Evolutionary conservation across 1,140 invertebrate species (phyloP), one percentile per base, ranked within the genome.

Genomic region (Drosophila guanche): DNA sequence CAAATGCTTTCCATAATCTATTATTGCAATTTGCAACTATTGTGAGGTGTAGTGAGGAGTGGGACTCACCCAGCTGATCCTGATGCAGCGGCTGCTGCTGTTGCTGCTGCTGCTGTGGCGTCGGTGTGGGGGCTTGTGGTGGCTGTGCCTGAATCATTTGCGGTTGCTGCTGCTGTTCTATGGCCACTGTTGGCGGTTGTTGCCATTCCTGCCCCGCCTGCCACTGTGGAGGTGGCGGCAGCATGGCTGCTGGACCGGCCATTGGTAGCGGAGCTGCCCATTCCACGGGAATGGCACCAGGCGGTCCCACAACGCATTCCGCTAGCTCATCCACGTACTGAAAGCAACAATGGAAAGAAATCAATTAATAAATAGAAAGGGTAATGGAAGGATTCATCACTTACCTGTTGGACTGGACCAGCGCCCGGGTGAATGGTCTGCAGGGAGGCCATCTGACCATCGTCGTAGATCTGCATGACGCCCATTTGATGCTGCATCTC

Each of bases 401-500:
- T 66, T 5, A 85, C 81, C 77, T 86, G 89, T 55, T 62, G 62
- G 41, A 85, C 43, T 6, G 60, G 53, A n/a, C 48, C 83, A 14
- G 67, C 62, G 33, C 63, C 79, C 25, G 83, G 76, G 68, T 90
- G 90, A 46, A 90, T 80, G 1, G 67, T 61, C 58, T 84, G 83
- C n/a, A 90, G 65, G 7, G 81, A 61, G 12, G 76, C 71, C 51
- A 89, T 52, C 52, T 91, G 89, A 5, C 67, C 70, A 51, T 90
- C 86, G 40, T 90, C 90, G 23, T 83, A 91, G 27, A 91, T 89
- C 55, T 91, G 90, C 83, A 91, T 79, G 29, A 91, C 81, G 29
- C 84, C 68, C 90, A 91, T 89, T 56, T 90, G 90, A 29, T 91
- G 90, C 54, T 90, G 86, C 42, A 90, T 76, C 16, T 91, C 90